phyloP scores from a whole-genome alignment of 1,140 invertebrate genomes.

The Aphidius ervi region DNA sequence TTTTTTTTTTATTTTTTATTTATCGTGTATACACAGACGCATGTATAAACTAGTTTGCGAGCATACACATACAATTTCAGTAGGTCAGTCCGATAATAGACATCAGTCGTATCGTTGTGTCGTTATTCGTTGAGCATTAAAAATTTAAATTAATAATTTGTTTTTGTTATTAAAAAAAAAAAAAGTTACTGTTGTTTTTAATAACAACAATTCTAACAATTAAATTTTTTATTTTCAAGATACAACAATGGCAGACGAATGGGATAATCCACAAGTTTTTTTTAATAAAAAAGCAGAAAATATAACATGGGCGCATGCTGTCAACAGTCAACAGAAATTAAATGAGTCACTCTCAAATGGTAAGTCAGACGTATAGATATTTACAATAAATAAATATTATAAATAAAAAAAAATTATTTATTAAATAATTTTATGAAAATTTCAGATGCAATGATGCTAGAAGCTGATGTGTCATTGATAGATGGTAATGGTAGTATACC shows the following conservation, averaged over 20 bases:
- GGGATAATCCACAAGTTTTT: slow-evolving; percentile 32
- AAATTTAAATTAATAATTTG: too few species aligned
- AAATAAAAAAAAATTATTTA: slow-evolving; percentile 12
- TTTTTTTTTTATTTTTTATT: too few species aligned
- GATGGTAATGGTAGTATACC: slow-evolving; percentile 52
- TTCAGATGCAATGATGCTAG: slow-evolving; percentile 73
- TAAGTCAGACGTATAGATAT: slow-evolving; percentile 33
- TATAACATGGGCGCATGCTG: slow-evolving; percentile 79
- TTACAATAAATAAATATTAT: slow-evolving; percentile 1
- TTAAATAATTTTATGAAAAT: slow-evolving; percentile 23
- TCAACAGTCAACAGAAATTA: slow-evolving; percentile 66
- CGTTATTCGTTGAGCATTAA: too few species aligned
- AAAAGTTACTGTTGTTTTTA: too few species aligned
- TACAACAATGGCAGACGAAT: slow-evolving; percentile 25
- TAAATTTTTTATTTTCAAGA: not conserved
- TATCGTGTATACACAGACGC: too few species aligned
- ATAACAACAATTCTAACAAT: too few species aligned
- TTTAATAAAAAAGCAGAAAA: slow-evolving; percentile 64
- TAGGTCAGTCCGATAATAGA: too few species aligned
- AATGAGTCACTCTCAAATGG: slow-evolving; percentile 56
- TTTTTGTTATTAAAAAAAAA: too few species aligned
- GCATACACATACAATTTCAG: too few species aligned
- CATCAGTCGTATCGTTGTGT: too few species aligned
- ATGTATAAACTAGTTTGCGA: too few species aligned
- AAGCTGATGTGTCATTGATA: slow-evolving; percentile 76